Conservation (phyloP, 2,797 vertebrate genomes). For the Aselliscus stoliczkanus region DNA sequence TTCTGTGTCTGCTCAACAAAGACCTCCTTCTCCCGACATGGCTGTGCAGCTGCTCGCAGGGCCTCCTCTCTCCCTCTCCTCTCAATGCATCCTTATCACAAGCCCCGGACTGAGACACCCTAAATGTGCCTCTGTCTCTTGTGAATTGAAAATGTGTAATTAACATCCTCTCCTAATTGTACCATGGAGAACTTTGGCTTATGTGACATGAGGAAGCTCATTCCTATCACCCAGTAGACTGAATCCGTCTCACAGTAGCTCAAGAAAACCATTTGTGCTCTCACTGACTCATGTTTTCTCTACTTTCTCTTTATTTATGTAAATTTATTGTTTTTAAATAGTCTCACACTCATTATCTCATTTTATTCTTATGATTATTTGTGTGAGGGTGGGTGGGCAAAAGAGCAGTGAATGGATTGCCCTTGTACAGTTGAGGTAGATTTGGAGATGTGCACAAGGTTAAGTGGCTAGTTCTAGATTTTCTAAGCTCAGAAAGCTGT, state of each 20-base stretch:
- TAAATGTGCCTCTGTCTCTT: not conserved
- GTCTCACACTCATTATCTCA: not conserved
- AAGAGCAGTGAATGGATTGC: not conserved
- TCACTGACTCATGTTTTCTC: too few species aligned
- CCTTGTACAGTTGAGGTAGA: not conserved
- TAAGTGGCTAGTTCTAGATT: not conserved
- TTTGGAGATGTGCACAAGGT: not conserved
- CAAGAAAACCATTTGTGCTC: not conserved
- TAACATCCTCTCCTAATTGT: not conserved
- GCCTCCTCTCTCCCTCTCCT: not conserved
- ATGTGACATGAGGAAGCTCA: not conserved
- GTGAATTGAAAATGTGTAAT: not conserved
- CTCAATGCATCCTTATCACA: not conserved
- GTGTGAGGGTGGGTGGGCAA: too few species aligned
- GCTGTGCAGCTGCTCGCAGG: not conserved
- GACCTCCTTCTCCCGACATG: not conserved
- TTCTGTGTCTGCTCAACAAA: accelerated
- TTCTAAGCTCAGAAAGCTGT: not conserved
- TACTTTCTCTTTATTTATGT: not conserved
- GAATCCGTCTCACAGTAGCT: not conserved
- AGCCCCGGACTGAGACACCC: not conserved
- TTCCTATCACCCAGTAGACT: not conserved
- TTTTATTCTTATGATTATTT: not conserved
- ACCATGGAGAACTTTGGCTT: not conserved
- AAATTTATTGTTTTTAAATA: not conserved